Evolutionary conservation across 2,888 invertebrate species (phyloP).

Genomic region (Pseudeuparius sepicola): DNA sequence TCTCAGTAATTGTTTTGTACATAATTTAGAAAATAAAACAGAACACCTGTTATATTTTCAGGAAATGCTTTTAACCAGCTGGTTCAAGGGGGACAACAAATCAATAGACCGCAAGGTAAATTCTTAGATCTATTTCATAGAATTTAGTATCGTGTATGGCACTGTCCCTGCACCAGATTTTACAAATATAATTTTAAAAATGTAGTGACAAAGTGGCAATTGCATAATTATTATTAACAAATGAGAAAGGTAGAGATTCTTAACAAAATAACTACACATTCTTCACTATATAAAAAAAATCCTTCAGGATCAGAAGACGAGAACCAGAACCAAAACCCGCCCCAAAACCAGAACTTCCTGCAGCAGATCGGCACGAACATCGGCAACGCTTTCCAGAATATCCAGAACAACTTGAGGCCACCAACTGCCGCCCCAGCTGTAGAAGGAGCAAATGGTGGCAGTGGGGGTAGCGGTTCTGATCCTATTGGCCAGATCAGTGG

Average conservation of each 20-base stretch:
- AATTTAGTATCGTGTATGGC: no score
- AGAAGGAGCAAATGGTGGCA: conserved; percentile 1
- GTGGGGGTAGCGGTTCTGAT: conserved; percentile 3
- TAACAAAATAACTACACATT: conserved; percentile 2
- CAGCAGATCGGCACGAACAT: conserved; percentile 23
- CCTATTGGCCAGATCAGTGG: conserved; percentile 9
- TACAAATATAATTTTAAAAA: no score
- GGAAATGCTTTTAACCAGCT: conserved; percentile 24
- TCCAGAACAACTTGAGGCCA: conserved; percentile 24
- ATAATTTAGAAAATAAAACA: no score
- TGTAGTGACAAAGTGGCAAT: conserved; percentile 1
- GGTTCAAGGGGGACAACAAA: conserved; percentile 19
- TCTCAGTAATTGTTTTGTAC: no score
- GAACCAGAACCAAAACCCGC: conserved; percentile 13
- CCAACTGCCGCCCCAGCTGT: conserved; percentile 5
- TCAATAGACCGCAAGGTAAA: conserved; percentile 14
- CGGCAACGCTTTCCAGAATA: conserved; percentile 24
- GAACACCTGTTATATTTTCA: conserved; percentile 11
- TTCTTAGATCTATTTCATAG: no score
- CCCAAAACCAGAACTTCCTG: conserved; percentile 15
- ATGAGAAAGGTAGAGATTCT: not conserved
- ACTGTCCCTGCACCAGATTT: no score
- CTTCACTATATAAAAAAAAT: not conserved
- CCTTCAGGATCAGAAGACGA: conserved; percentile 17
- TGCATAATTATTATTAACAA: not conserved